phyloP scores from a whole-genome alignment of 2,113 vertebrate species.

The Grammomys dolichurus region DNA sequence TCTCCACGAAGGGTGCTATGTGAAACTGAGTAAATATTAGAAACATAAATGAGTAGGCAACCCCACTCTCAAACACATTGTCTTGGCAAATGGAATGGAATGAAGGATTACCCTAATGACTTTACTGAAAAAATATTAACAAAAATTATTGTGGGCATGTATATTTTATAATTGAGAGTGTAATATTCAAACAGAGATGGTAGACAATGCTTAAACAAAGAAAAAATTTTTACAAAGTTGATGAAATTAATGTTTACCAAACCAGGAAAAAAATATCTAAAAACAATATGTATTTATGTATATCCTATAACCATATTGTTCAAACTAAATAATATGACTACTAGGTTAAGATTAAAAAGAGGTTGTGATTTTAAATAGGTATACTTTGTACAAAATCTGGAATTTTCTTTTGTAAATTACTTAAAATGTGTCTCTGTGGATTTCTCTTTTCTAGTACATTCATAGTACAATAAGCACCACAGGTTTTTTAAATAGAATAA shows the following conservation, averaged over 20 bases:
- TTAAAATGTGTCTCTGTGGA: neutral
- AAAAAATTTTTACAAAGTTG: neutral
- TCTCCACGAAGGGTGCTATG: neutral
- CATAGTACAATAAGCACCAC: neutral
- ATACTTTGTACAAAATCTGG: neutral
- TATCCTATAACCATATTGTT: neutral
- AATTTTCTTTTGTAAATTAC: neutral
- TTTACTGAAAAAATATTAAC: neutral
- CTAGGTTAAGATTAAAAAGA: neutral
- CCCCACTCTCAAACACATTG: neutral
- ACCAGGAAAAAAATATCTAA: neutral
- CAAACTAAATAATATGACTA: neutral
- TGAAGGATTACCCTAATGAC: neutral
- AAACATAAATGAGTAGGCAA: neutral
- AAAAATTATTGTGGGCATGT: neutral
- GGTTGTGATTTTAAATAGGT: neutral
- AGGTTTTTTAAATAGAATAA: neutral
- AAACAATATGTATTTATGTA: neutral
- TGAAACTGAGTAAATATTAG: neutral
- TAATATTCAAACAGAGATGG: neutral
- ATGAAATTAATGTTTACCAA: neutral
- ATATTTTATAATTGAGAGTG: neutral
- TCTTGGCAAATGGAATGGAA: neutral
- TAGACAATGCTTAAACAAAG: neutral
- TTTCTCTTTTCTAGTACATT: neutral